These are phyloP conservation scores for Mythimna lalbum DNA, from an alignment of 2,888 invertebrate species.

Conservation along the genomic window DNA sequence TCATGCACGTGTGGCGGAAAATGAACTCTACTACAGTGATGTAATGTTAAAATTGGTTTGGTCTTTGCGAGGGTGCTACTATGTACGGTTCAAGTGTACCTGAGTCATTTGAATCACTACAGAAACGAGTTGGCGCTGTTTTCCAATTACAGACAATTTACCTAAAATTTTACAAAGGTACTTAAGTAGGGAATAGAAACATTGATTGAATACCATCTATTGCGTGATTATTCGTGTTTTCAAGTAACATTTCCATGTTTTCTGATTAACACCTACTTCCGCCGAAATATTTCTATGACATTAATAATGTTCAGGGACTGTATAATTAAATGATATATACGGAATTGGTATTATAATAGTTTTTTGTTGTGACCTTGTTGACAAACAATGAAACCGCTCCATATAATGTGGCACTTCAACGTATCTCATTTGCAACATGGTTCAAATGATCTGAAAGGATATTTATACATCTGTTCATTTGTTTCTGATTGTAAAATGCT, in stretches of 20 bases:
- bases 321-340: slow-evolving; percentile 10
- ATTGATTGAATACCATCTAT: slow-evolving; percentile 5
- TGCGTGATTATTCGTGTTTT: not conserved
- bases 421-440: slow-evolving; percentile 29
- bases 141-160: slow-evolving; percentile 65
- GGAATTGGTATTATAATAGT: slow-evolving; percentile 45
- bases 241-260: not conserved
- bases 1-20: slow-evolving; percentile 29
- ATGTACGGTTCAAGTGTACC: slow-evolving; percentile 65
- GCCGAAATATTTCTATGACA: slow-evolving; percentile 22
- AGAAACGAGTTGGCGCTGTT: slow-evolving; percentile 66
- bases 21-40: slow-evolving; percentile 42
- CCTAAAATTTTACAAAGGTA: slow-evolving; percentile 40
- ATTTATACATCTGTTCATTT: not conserved
- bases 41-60: slow-evolving; percentile 39
- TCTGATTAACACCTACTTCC: slow-evolving; percentile 7
- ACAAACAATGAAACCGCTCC: slow-evolving; percentile 55
- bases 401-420: slow-evolving; percentile 34
- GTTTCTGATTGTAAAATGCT: not conserved
- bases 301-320: slow-evolving; percentile 11
- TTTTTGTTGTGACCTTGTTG: slow-evolving; percentile 53
- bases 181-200: not conserved
- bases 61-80: slow-evolving; percentile 33
- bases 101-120: slow-evolving; percentile 65
- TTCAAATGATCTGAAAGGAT: not conserved